These are phyloP conservation scores for Eupithecia centaureata DNA, from an alignment of 2,888 invertebrate genomes.

Conservation along the genomic window DNA sequence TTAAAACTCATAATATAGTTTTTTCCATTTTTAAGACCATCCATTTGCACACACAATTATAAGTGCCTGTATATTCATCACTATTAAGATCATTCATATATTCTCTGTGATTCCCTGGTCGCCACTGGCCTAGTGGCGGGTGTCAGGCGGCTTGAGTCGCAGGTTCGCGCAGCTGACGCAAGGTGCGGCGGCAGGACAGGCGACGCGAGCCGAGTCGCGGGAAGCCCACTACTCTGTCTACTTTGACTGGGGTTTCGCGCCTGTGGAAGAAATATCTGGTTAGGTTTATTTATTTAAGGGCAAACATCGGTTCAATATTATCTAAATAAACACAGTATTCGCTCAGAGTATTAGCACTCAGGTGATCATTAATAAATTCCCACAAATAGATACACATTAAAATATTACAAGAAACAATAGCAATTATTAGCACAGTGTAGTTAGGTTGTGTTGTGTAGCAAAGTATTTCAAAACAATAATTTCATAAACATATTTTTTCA, in stretches of 20 bases:
- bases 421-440: no score
- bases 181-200: conserved; percentile 97
- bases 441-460: no score
- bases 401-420: no score
- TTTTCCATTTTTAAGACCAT: not conserved
- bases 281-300: no score
- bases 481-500: no score
- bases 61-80: not conserved
- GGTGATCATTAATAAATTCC: no score
- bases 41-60: not conserved
- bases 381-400: no score
- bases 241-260: conserved; percentile 87
- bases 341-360: no score
- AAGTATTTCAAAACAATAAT: no score
- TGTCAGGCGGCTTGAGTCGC: conserved; percentile 40
- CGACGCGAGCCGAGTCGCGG: conserved; percentile 96
- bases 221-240: conserved; percentile 89
- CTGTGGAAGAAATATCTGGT: conserved; percentile 46
- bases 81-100: not conserved
- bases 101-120: no score
- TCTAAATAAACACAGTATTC: no score
- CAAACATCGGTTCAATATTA: no score
- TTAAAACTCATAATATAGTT: not conserved
- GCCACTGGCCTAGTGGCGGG: conserved; percentile 7
- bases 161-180: conserved; percentile 90